Percentiles rank a stretch among this genome's conserved stretches.
Conservation (phyloP, 1,140 invertebrate genomes). For the Xylocopa sonorina region DNA sequence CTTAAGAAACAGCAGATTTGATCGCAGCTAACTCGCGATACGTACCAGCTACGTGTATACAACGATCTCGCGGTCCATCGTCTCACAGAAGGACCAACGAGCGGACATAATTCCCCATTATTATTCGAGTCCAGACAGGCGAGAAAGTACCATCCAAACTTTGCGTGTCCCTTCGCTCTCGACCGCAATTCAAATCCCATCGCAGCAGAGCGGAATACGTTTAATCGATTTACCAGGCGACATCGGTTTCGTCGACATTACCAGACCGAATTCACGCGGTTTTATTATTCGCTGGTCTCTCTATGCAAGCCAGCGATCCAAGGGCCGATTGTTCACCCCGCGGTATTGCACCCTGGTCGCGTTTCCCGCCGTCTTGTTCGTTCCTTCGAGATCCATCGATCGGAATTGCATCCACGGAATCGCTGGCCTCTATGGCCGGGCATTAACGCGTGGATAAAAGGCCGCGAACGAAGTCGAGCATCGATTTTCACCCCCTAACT, state of each 20-base stretch:
- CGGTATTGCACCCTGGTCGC: not conserved
- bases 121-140: not conserved
- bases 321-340: conserved; percentile 10
- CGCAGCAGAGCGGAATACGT: not conserved
- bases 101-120: not conserved
- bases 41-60: too few species aligned
- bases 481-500: conserved; percentile 25
- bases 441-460: conserved; percentile 27
- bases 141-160: not conserved
- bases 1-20: not conserved
- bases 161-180: not conserved
- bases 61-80: too few species aligned
- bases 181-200: not conserved
- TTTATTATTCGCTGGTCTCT: conserved; percentile 6
- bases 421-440: not conserved
- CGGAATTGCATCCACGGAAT: conserved; percentile 2
- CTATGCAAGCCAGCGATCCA: not conserved
- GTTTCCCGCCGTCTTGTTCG: not conserved
- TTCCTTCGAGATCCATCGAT: conserved; percentile 7
- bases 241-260: not conserved
- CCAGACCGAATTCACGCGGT: not conserved
- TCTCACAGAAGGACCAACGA: not conserved
- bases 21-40: not conserved
- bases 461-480: not conserved
- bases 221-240: not conserved